Conservation (phyloP, 2,888 invertebrate species). For the Ennomos quercinarius region DNA sequence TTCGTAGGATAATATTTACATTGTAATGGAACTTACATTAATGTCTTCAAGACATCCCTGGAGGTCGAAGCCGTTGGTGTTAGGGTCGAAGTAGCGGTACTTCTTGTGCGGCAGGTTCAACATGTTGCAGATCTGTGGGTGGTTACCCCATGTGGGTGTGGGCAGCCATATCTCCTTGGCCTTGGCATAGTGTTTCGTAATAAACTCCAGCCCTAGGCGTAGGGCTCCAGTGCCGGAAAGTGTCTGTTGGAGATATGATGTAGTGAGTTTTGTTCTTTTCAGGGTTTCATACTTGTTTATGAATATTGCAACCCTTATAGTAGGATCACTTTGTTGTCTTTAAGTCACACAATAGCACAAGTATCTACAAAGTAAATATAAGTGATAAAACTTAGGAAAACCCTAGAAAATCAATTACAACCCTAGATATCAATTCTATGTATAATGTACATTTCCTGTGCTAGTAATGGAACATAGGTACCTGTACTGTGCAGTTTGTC, state of each 20-base stretch:
- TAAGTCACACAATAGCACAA: too few relatives aligned
- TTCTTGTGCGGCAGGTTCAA: constrained; percentile 93
- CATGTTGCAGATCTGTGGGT: constrained; percentile 96
- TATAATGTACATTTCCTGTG: too few relatives aligned
- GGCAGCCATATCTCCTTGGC: constrained; percentile 95
- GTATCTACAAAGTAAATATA: too few relatives aligned
- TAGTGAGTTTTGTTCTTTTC: not conserved
- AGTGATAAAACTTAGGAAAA: too few relatives aligned
- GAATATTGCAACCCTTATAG: too few relatives aligned
- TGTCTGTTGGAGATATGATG: constrained; percentile 77
- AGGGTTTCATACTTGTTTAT: too few relatives aligned
- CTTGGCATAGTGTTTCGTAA: constrained; percentile 92
- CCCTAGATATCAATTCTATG: too few relatives aligned
- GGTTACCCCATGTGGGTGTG: constrained; percentile 99
- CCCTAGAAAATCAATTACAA: too few relatives aligned
- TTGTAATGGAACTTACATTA: constrained; percentile 83
- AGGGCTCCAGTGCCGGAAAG: constrained; percentile 99
- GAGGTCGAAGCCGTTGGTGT: constrained; percentile 97
- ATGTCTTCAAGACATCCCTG: constrained; percentile 96
- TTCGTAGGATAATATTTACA: not conserved
- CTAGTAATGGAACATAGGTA: constrained; percentile 42
- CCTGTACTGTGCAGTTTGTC: constrained; percentile 90
- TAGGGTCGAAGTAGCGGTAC: constrained; percentile 97
- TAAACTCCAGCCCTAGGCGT: constrained; percentile 95
- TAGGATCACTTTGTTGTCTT: too few relatives aligned